Evolutionary conservation across 2,797 vertebrate genomes (phyloP).

Genomic region (Channa striata): DNA sequence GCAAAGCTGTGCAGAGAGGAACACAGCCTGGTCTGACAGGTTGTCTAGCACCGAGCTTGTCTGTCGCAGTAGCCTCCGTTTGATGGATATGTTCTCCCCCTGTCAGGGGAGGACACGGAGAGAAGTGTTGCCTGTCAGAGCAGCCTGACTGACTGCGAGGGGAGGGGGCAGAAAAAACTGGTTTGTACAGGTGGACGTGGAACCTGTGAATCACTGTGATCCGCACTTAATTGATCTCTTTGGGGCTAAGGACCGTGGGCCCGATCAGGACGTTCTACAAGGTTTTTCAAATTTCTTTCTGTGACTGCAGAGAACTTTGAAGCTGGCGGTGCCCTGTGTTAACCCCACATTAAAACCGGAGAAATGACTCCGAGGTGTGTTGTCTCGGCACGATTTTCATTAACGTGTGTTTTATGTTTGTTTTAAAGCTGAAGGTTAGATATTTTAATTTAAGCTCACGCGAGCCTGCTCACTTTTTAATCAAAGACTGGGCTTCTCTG

Average conservation of each 20-base stretch:
- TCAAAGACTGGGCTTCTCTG: background rate
- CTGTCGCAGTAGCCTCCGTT: slow-evolving; percentile 65
- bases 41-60: slow-evolving; percentile 72
- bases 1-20: slow-evolving; percentile 65
- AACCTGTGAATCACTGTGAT: slow-evolving; percentile 69
- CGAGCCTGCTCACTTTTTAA: background rate
- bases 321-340: slow-evolving; percentile 16
- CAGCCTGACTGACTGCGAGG: slow-evolving; percentile 38
- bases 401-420: background rate
- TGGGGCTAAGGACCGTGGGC: slow-evolving; percentile 64
- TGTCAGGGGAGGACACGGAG: slow-evolving; percentile 77
- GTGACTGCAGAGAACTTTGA: slow-evolving; percentile 33
- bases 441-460: slow-evolving; percentile 29
- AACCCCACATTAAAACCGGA: slow-evolving; percentile 32
- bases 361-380: slow-evolving; percentile 21
- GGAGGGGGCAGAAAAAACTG: slow-evolving; percentile 37
- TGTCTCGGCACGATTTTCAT: slow-evolving; percentile 30
- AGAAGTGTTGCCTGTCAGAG: slow-evolving; percentile 79
- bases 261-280: slow-evolving; percentile 25
- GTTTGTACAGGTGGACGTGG: slow-evolving; percentile 57
- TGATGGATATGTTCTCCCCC: slow-evolving; percentile 81
- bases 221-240: slow-evolving; percentile 79
- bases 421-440: slow-evolving; percentile 11
- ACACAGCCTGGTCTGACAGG: slow-evolving; percentile 67
- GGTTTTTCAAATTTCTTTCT: slow-evolving; percentile 9